Percentiles rank a stretch among this genome's conserved stretches.
phyloP scores from a whole-genome alignment of 2,888 invertebrate genomes.

The Leptopilina myrica region DNA sequence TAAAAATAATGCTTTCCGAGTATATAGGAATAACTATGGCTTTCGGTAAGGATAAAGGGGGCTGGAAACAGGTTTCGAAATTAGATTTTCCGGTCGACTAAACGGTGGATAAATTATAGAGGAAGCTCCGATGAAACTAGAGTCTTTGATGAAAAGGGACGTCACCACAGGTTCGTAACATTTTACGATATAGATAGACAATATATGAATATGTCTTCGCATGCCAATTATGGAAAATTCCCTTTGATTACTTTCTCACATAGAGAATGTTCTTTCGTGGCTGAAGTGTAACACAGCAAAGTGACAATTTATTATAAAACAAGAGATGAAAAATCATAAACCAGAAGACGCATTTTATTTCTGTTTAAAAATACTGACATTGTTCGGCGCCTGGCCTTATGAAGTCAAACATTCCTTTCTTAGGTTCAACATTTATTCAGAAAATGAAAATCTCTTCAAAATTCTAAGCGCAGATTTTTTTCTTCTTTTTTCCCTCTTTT shows the following conservation, averaged over 20 bases:
- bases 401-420: no score
- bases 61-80: neutral
- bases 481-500: no score
- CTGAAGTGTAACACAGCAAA: no score
- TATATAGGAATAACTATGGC: no score
- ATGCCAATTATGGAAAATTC: neutral
- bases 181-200: neutral
- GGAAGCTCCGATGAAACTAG: neutral
- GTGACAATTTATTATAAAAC: no score
- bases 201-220: neutral
- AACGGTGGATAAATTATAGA: neutral
- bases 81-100: neutral
- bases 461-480: no score
- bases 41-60: no score
- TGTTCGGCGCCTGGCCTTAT: neutral
- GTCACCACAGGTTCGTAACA: neutral
- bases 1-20: no score
- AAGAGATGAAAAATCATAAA: neutral
- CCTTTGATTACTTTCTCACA: neutral
- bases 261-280: neutral
- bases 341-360: neutral
- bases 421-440: no score
- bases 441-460: no score
- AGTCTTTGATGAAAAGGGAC: slow-evolving; percentile 2
- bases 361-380: neutral